These are phyloP conservation scores for Boleophthalmus pectinirostris DNA, from an alignment of 2,113 vertebrate species.

Conservation along the genomic window DNA sequence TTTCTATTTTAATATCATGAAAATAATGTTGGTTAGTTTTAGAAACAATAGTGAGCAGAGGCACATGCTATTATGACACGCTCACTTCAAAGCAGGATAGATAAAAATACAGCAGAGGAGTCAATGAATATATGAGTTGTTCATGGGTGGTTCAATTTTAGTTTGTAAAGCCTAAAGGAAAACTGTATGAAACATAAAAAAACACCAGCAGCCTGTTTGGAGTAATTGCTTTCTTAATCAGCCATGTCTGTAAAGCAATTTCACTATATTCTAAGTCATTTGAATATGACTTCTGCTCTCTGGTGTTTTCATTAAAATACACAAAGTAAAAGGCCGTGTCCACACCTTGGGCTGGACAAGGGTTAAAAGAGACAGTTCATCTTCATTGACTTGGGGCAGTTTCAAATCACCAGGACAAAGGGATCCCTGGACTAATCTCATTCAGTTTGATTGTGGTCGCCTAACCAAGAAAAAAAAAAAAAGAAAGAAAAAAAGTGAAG, in stretches of 20 bases:
- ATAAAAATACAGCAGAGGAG: slow-evolving; percentile 35
- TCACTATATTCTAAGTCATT: slow-evolving; percentile 7
- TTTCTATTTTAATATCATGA: not conserved
- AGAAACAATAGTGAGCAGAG: slow-evolving; percentile 5
- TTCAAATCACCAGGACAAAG: not conserved
- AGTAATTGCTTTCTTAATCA: slow-evolving; percentile 52
- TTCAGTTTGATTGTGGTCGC: not conserved
- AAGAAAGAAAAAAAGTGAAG: too few relatives aligned
- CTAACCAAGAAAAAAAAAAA: not conserved
- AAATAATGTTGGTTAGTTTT: slow-evolving; percentile 15
- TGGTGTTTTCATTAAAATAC: not conserved
- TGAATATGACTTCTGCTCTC: not conserved
- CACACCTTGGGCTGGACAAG: not conserved
- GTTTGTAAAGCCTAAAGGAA: slow-evolving; percentile 32
- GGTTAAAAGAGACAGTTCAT: slow-evolving; percentile 14
- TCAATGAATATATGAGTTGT: slow-evolving; percentile 12
- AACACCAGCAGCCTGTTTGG: slow-evolving; percentile 27
- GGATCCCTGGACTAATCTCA: not conserved
- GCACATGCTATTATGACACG: slow-evolving; percentile 22
- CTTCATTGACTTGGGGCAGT: not conserved
- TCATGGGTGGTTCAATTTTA: slow-evolving; percentile 30
- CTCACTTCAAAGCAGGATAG: slow-evolving; percentile 54
- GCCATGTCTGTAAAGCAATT: slow-evolving; percentile 27
- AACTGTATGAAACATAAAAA: not conserved
- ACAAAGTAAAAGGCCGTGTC: not conserved